Evolutionary conservation across 2,888 invertebrate genomes (phyloP), one percentile per base, ranked within the genome.

Genomic region (Volucella zonaria): DNA sequence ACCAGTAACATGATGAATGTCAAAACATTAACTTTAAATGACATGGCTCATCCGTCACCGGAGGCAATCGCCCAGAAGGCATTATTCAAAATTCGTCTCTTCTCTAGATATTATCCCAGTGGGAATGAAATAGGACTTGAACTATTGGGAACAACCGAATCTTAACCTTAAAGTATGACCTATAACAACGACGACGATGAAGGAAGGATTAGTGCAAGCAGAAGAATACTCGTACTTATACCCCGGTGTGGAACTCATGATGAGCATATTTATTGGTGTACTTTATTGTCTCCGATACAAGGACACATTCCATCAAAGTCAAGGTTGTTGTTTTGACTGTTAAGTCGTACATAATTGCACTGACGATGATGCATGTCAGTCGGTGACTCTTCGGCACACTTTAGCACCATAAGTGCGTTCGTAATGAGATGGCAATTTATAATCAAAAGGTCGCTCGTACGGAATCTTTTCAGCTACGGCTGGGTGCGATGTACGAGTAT

Each of bases 21-120:
- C 91, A 90, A 89, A 90, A 90, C 91, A 91, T 91, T 90, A 91
- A 91, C 91, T 90, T 90, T 89, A 88, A 89, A 91, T 91, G 91
- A 90, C 91, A 91, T 87, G 91, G 88, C 90, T 89, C 91, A 91
- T 91, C 91, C 90, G 91, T 91, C 91, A 91, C 89, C 80, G 76
- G 56, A 73, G 68, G 61, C 80, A 73, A 73, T 73, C 45, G 71
- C 76, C 80, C 71, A 76, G 70, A 51, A 76, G 71, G 71, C 54
- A 85, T 85, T 85, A 86, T 78, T 82, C 86, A 78, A 86, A 86
- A 86, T 71, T 77, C 68, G 51, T 85, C 70, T 77, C 73, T 82
- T 78, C 54, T 31, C 31, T 31, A 31, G 74, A 78, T 58, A 86
- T 73, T 82, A 77, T 86, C 82, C 86, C 86, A 86, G 81, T 86